phyloP scores from a whole-genome alignment of 2,888 invertebrate species.

The Spialia ferax region DNA sequence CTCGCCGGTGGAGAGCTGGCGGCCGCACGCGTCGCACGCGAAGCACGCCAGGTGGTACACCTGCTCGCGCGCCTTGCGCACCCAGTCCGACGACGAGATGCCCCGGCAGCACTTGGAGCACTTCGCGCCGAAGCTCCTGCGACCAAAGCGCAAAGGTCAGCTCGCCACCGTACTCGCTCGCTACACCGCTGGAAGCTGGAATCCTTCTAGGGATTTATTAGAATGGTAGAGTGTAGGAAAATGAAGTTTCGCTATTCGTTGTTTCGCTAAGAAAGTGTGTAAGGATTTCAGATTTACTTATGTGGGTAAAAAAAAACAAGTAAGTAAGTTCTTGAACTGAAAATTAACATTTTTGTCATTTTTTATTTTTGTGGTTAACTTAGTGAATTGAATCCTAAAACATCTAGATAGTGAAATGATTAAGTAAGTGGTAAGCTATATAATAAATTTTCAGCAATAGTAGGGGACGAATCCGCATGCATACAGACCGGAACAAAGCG shows the following conservation, averaged over 20 bases:
- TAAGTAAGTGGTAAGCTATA: no score
- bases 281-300: no score
- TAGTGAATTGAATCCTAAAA: no score
- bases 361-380: no score
- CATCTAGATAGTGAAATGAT: no score
- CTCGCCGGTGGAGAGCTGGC: conserved; percentile 97
- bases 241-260: no score
- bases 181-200: not conserved
- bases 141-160: conserved; percentile 42
- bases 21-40: conserved; percentile 98
- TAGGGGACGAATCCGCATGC: not conserved
- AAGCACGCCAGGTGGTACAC: conserved; percentile 99
- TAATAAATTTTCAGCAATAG: not conserved
- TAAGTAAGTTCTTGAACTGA: no score
- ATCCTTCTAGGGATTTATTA: not conserved
- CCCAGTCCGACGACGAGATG: conserved; percentile 99
- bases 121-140: conserved; percentile 97
- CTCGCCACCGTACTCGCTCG: not conserved
- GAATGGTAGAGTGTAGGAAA: not conserved
- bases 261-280: no score
- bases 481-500: not conserved
- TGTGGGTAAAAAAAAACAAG: no score
- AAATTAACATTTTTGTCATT: no score
- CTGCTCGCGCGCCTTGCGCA: conserved; percentile 96
- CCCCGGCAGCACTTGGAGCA: conserved; percentile 98